A percentile compares a stretch with the other conserved stretches of the same genome.
Evolutionary conservation across 2,113 vertebrate genomes (phyloP).

Genomic region (Zosterops pallidus): DNA sequence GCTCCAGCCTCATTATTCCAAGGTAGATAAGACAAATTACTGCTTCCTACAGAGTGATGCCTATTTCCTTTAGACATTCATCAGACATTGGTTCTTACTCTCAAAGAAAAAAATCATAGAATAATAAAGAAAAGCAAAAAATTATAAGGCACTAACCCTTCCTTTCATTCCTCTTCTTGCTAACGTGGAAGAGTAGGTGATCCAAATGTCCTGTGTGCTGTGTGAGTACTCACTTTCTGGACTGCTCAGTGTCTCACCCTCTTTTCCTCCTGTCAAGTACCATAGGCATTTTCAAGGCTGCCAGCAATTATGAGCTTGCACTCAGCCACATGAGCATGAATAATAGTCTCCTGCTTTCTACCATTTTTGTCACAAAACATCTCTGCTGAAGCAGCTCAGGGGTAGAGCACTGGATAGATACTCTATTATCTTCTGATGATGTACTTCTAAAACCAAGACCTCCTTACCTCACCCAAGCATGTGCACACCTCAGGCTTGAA

Average conservation of each 20-base stretch:
- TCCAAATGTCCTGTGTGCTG: background rate
- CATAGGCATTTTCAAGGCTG: background rate
- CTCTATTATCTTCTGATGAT: background rate
- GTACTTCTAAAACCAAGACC: background rate
- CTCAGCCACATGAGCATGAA: rapidly evolving
- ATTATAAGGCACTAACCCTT: background rate
- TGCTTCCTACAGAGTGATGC: background rate
- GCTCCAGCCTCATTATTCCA: background rate
- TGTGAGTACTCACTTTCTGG: background rate
- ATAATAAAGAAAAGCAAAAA: background rate
- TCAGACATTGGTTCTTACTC: background rate
- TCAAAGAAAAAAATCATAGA: background rate
- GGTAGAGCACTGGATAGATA: rapidly evolving
- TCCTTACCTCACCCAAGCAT: background rate
- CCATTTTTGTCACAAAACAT: background rate
- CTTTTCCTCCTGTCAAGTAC: background rate
- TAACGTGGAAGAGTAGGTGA: rapidly evolving
- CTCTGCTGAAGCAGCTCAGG: background rate
- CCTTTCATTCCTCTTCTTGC: background rate
- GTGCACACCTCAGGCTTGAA: background rate
- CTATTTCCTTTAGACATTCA: background rate
- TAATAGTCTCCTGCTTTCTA: background rate
- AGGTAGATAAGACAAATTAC: background rate
- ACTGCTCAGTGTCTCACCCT: background rate
- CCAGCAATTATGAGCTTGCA: background rate